Conservation (phyloP, 2,113 vertebrate species). For the Arothron firmamentum region DNA sequence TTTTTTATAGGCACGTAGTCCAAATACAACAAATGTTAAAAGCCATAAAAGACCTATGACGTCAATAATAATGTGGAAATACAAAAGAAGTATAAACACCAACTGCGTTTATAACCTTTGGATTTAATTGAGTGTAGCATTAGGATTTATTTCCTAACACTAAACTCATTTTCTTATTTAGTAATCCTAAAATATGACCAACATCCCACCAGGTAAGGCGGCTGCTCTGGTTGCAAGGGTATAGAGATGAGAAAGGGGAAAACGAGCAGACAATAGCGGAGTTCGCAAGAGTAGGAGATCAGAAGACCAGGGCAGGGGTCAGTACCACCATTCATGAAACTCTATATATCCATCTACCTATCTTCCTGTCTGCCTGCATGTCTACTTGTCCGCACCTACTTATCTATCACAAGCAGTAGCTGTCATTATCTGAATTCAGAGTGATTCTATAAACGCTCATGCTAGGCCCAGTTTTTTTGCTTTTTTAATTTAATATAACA, state of each 20-base stretch:
- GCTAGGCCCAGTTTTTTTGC: no score
- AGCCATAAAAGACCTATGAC: conserved; percentile 50
- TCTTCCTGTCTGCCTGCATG: conserved; percentile 26
- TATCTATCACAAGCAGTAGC: conserved; percentile 5
- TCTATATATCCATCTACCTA: conserved; percentile 53
- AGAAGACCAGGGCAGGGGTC: conserved; percentile 63
- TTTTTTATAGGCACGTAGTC: conserved; percentile 67
- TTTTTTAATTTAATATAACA: background rate
- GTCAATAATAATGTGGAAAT: conserved; percentile 46
- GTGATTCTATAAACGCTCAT: no score
- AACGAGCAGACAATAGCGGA: conserved; percentile 61
- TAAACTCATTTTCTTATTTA: conserved; percentile 25
- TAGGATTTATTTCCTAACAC: no score
- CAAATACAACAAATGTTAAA: conserved; percentile 68
- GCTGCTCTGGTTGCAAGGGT: conserved; percentile 65
- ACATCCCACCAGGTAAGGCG: conserved; percentile 58
- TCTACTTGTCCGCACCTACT: conserved; percentile 30
- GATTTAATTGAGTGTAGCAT: conserved; percentile 33
- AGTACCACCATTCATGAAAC: conserved; percentile 64
- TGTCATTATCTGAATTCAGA: background rate
- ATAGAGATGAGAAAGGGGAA: conserved; percentile 42
- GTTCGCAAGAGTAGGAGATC: conserved; percentile 65
- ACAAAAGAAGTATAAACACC: conserved; percentile 46
- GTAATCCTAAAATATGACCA: conserved; percentile 5
- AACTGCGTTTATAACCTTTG: conserved; percentile 48